A percentile compares a stretch with the other conserved stretches of the same genome.
Conservation (phyloP, 2,797 vertebrate genomes). For the Micropoecilia bifurca region DNA sequence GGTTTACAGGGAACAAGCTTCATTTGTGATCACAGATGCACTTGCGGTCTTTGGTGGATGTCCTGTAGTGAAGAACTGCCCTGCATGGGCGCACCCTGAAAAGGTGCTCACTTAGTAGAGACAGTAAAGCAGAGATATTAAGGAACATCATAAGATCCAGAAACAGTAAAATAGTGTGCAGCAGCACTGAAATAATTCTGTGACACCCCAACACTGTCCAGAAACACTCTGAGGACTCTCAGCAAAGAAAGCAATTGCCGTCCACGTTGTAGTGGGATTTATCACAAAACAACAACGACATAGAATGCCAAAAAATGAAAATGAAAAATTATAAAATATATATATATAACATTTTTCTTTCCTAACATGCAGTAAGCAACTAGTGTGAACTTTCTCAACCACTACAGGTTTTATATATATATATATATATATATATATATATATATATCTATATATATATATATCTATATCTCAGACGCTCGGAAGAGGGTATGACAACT, state of each 20-base stretch:
- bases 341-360: not conserved
- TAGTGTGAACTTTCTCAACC: not conserved
- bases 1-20: conserved; percentile 16
- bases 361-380: not conserved
- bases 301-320: not conserved
- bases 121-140: conserved; percentile 22
- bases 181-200: conserved; percentile 16
- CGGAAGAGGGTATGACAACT: not conserved
- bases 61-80: conserved; percentile 27
- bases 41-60: conserved; percentile 1
- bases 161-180: conserved; percentile 12
- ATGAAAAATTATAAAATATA: too few relatives aligned
- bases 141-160: conserved; percentile 29
- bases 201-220: conserved; percentile 15
- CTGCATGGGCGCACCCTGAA: conserved; percentile 20
- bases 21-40: conserved; percentile 12
- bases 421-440: too few relatives aligned
- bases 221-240: not conserved
- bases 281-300: not conserved
- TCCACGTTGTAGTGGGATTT: too few relatives aligned
- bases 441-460: too few relatives aligned
- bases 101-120: conserved; percentile 15
- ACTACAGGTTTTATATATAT: not conserved
- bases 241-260: too few relatives aligned
- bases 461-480: too few relatives aligned